Evolutionary conservation across 2,888 invertebrate species (phyloP).

Genomic region (Ceramica pisi): DNA sequence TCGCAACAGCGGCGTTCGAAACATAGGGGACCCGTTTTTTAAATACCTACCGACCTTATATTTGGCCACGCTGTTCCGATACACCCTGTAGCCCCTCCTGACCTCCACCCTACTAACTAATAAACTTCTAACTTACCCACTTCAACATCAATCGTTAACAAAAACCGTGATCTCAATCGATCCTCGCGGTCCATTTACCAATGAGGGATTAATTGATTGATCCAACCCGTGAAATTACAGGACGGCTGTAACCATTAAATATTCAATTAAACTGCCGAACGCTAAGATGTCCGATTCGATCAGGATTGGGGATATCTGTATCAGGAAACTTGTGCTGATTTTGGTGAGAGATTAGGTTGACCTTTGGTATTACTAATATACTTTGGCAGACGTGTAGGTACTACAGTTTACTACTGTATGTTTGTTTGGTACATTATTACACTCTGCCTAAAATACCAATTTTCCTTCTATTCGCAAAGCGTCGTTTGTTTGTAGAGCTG

Average conservation of each 20-base stretch:
- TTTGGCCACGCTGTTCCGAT: too few relatives aligned
- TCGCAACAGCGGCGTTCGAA: too few relatives aligned
- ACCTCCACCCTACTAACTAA: background rate
- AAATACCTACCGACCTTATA: too few relatives aligned
- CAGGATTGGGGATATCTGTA: conserved; percentile 16
- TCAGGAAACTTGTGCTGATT: conserved; percentile 13
- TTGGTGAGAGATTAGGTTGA: conserved; percentile 5
- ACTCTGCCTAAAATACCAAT: too few relatives aligned
- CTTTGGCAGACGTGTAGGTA: too few relatives aligned
- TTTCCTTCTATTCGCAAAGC: too few relatives aligned
- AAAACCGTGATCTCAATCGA: conserved; percentile 30
- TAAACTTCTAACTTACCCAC: conserved; percentile 13
- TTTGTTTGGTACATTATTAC: too few relatives aligned
- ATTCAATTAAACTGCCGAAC: conserved; percentile 55
- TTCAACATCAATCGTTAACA: conserved; percentile 14
- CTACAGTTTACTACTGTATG: too few relatives aligned
- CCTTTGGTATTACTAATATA: background rate
- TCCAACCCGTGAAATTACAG: conserved; percentile 53
- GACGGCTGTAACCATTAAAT: conserved; percentile 51
- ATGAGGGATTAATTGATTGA: conserved; percentile 57
- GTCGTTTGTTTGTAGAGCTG: too few relatives aligned
- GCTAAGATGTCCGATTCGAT: conserved; percentile 36
- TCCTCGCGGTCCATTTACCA: conserved; percentile 39
- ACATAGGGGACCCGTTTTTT: too few relatives aligned
- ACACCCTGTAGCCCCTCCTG: background rate